A percentile compares a stretch with the other conserved stretches of the same genome.
Evolutionary conservation across 2,113 vertebrate species (phyloP).

Genomic region (Cinclus mexicanus): DNA sequence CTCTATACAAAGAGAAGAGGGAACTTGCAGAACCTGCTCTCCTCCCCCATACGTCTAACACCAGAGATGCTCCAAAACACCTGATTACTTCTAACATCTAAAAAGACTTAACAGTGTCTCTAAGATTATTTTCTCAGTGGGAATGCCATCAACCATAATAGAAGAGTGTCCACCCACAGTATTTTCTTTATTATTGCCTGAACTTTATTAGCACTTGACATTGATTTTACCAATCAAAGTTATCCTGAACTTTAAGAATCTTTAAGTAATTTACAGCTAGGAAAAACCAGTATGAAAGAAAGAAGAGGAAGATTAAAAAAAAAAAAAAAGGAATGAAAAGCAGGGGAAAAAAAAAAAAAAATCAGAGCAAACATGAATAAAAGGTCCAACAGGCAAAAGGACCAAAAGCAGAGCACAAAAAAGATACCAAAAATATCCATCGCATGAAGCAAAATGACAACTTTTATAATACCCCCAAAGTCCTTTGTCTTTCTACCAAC

Average conservation of each 20-base stretch:
- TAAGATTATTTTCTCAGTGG: neutral
- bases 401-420: neutral
- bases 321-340: neutral
- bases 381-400: neutral
- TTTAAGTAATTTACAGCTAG: neutral
- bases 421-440: neutral
- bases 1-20: neutral
- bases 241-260: neutral
- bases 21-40: neutral
- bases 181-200: neutral
- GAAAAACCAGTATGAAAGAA: neutral
- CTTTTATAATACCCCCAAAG: too few species aligned
- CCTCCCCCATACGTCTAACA: neutral
- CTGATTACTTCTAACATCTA: neutral
- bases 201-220: neutral
- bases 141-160: neutral
- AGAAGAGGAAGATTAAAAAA: accelerated
- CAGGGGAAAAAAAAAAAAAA: neutral
- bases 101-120: neutral
- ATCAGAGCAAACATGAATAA: neutral
- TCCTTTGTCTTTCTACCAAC: neutral
- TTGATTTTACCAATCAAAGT: neutral
- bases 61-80: neutral
- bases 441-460: neutral
- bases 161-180: neutral